Percentiles rank a stretch among this genome's conserved stretches.
Evolutionary conservation across 2,113 vertebrate species (phyloP).

Genomic region (Odontophorus gujanensis): DNA sequence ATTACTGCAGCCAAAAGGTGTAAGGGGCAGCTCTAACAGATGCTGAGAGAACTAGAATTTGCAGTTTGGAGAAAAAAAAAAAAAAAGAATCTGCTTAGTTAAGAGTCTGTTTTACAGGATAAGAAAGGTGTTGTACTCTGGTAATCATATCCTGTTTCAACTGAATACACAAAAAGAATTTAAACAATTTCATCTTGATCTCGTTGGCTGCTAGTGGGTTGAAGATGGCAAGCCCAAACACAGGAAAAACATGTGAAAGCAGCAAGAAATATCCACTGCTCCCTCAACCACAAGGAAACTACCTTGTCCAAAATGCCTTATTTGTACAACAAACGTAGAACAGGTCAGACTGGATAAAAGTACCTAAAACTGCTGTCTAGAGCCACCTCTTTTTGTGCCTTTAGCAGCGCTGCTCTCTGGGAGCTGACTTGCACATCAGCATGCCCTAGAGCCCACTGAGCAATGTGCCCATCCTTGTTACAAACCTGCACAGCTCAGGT

Average conservation of each 20-base stretch:
- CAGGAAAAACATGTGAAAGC: neutral
- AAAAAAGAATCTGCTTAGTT: neutral
- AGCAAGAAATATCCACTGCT: neutral
- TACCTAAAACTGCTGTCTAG: neutral
- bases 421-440: accelerated
- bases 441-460: neutral
- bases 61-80: neutral
- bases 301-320: neutral
- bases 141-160: neutral
- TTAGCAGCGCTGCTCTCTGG: neutral
- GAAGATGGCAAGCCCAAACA: neutral
- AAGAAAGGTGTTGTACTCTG: accelerated
- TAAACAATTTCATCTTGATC: neutral
- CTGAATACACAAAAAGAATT: neutral
- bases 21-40: neutral
- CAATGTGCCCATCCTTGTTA: neutral
- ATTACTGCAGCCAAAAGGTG: neutral
- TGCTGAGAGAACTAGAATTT: neutral
- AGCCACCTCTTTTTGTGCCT: neutral
- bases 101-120: neutral
- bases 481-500: neutral
- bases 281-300: neutral
- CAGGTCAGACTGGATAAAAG: neutral
- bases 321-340: neutral
- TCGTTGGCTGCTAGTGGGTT: neutral